Evolutionary conservation across 1,140 invertebrate species (phyloP), one percentile per base, ranked within the genome.

Genomic region (Drosophila bocki): DNA sequence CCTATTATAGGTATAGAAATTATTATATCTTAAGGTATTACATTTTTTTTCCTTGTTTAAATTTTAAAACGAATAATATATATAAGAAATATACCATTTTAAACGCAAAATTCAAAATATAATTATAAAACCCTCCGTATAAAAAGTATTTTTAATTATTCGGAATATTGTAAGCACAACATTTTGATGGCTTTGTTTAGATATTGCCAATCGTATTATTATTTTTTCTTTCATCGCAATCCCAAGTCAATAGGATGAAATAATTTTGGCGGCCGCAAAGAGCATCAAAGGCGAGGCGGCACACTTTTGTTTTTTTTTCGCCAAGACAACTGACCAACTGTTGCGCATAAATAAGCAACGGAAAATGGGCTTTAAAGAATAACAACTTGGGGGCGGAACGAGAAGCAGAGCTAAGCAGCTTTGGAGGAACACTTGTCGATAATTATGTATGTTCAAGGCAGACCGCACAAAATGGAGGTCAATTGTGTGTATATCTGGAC

Each of bases 311-410:
- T 76, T 75, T 72, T 72, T 72, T 72, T 60, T 69, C 29, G 29
- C n/a, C 13, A 60, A 72, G 32, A 65, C 59, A 81, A 79, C 54
- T 22, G 69, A 58, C 68, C 84, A 88, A 88, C 84, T 90, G 85
- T 90, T 88, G 84, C 78, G 72, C 84, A 77, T 88, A 88, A 88
- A 88, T 83, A 88, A 80, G 53, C 47, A 65, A 67, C 37, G 41
- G 29, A 82, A 71, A 69, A 68, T 78, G 50, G 48, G 61, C 65
- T 79, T 78, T 78, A 71, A 71, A 67, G 44, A 74, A 70, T 50
- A 83, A 74, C 47, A 70, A 17, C 2, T 37, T 22, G 26, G 37
- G 35, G 22, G 39, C 12, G 19, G 11, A 42, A 42, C 29, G 19
- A 56, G 57, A 79, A 79, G 48, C 35, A 80, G 45, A 79, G 56